phyloP scores from a whole-genome alignment of 1,140 invertebrate genomes.

The Euwallacea similis region DNA sequence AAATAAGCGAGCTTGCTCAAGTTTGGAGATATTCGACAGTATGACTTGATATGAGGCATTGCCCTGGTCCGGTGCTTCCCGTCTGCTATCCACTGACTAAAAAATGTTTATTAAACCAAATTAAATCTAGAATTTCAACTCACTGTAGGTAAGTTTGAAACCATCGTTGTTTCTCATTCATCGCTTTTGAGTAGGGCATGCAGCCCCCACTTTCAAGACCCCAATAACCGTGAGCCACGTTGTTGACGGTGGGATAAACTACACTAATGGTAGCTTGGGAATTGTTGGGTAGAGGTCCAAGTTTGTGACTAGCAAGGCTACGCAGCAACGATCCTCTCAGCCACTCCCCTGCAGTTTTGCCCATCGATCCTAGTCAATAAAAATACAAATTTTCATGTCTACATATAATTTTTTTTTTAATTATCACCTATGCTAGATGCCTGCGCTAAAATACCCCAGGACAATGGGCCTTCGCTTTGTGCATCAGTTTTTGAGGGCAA shows the following conservation, averaged over 20 bases:
- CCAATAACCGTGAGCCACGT: conserved; percentile 83
- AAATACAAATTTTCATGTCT: background rate
- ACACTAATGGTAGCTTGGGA: conserved; percentile 49
- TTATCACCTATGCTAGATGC: conserved; percentile 82
- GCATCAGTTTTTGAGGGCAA: conserved; percentile 58
- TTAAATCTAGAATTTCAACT: conserved; percentile 48
- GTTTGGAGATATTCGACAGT: conserved; percentile 75
- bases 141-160: conserved; percentile 77
- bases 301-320: conserved; percentile 62
- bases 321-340: conserved; percentile 66
- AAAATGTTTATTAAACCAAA: conserved; percentile 40
- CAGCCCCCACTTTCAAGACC: conserved; percentile 82
- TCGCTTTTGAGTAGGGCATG: conserved; percentile 81
- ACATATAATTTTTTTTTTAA: conserved; percentile 3
- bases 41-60: conserved; percentile 94
- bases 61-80: conserved; percentile 68
- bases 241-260: conserved; percentile 74
- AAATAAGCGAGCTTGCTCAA: conserved; percentile 73
- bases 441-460: conserved; percentile 79
- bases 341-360: conserved; percentile 71
- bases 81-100: conserved; percentile 82
- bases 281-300: conserved; percentile 43
- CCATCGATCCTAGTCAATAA: conserved; percentile 50
- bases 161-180: conserved; percentile 86
- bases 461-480: conserved; percentile 57